phyloP scores from a whole-genome alignment of 2,888 invertebrate genomes.

The Parnassius mnemosyne region DNA sequence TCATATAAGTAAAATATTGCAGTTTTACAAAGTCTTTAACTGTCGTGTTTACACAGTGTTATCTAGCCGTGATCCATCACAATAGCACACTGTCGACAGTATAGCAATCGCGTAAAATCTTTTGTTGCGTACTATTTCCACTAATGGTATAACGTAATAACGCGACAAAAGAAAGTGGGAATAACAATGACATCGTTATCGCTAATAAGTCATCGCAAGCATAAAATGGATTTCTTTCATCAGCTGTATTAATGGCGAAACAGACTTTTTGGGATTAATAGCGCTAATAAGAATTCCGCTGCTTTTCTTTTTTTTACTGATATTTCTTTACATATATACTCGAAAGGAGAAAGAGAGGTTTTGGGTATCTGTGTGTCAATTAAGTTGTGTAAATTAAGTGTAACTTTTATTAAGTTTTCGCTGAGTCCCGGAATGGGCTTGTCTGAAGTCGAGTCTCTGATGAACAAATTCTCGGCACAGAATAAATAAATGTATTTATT shows the following conservation, averaged over 20 bases:
- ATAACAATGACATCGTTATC: slow-evolving; percentile 61
- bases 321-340: no score
- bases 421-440: no score
- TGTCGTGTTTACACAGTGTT: slow-evolving; percentile 23
- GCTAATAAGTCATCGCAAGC: slow-evolving; percentile 65
- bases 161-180: slow-evolving; percentile 45
- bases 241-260: slow-evolving; percentile 43
- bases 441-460: no score
- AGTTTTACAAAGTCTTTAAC: slow-evolving; percentile 23
- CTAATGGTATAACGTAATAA: slow-evolving; percentile 34
- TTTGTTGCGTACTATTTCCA: slow-evolving; percentile 27
- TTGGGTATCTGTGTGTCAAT: no score
- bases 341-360: no score
- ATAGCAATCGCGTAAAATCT: slow-evolving; percentile 21
- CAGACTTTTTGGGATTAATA: slow-evolving; percentile 30
- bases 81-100: slow-evolving; percentile 14
- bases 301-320: no score
- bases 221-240: slow-evolving; percentile 59
- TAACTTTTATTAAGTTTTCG: no score
- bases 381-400: no score
- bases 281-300: no score
- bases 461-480: no score
- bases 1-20: slow-evolving; percentile 23
- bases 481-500: no score
- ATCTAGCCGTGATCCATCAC: slow-evolving; percentile 5